phyloP scores from a whole-genome alignment of 2,113 vertebrate species.

The Mustela lutreola region DNA sequence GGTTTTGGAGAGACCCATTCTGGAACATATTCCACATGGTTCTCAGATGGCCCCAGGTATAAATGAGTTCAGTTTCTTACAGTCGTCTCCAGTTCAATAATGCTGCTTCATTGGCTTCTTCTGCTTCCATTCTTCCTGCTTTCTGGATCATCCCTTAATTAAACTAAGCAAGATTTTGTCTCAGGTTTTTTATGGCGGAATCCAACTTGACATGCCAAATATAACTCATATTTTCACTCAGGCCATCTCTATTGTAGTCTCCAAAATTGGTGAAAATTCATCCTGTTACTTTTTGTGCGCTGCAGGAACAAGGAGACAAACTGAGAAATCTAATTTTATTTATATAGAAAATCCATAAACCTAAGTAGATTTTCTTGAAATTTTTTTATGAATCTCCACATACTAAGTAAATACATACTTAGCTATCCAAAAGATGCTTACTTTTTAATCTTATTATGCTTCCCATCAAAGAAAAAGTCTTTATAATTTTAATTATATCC shows the following conservation, averaged over 20 bases:
- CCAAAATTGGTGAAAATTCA: background rate
- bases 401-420: conserved; percentile 26
- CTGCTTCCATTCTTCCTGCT: background rate
- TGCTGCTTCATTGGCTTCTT: background rate
- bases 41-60: background rate
- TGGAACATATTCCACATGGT: background rate
- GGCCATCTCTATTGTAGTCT: background rate
- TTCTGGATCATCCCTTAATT: background rate
- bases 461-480: background rate
- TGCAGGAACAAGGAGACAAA: background rate
- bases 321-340: conserved; percentile 49
- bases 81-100: background rate
- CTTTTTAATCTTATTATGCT: conserved; percentile 25
- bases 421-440: background rate
- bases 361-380: background rate
- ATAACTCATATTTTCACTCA: background rate
- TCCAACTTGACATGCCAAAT: background rate
- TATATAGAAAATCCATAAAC: conserved; percentile 1
- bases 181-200: background rate
- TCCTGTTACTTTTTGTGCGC: background rate
- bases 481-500: background rate
- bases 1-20: background rate
- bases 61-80: background rate
- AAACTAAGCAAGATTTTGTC: background rate
- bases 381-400: background rate